phyloP scores from a whole-genome alignment of 2,113 vertebrate species.

The Laticauda laticaudata region DNA sequence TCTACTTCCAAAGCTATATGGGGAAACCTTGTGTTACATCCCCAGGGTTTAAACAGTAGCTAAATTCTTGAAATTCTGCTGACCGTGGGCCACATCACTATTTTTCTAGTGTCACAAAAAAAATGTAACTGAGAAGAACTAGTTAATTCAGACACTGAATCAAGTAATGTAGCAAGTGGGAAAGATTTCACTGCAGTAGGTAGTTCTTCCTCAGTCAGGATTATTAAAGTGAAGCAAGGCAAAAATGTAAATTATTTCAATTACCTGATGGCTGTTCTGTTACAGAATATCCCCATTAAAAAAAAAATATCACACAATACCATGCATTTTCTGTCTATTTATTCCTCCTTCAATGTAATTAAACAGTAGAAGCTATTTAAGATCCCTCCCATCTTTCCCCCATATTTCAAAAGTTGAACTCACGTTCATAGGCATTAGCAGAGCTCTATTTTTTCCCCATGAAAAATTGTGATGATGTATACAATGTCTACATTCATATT shows the following conservation, averaged over 20 bases:
- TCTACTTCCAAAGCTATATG: neutral
- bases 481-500: neutral
- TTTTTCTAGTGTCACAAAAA: neutral
- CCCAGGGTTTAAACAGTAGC: neutral
- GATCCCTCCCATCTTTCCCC: neutral
- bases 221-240: neutral
- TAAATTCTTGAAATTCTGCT: neutral
- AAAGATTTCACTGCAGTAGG: neutral
- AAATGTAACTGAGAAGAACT: neutral
- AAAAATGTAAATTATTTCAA: neutral
- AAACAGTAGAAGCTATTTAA: neutral
- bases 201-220: neutral
- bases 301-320: too few relatives aligned
- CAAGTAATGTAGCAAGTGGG: neutral
- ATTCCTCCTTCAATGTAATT: neutral
- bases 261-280: neutral
- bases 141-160: neutral
- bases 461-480: neutral
- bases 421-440: neutral
- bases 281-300: neutral
- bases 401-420: neutral
- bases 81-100: neutral
- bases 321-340: neutral
- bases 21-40: neutral
- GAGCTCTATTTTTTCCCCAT: neutral